These are phyloP conservation scores for Cromileptes altivelis DNA, from an alignment of 2,113 vertebrate genomes.

Conservation along the genomic window DNA sequence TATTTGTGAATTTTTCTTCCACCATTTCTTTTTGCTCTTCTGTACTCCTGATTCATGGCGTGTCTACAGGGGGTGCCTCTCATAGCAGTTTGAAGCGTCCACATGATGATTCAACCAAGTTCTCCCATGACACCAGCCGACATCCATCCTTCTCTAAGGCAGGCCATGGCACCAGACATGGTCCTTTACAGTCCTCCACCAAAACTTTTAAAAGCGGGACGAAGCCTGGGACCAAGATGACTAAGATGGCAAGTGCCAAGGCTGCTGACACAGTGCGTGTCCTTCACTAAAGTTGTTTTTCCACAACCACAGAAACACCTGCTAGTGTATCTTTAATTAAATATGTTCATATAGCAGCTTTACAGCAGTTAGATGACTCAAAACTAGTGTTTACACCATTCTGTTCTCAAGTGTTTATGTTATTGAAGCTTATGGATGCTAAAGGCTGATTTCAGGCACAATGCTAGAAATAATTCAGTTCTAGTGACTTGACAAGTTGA, in stretches of 20 bases:
- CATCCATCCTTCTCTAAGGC: constrained; percentile 4
- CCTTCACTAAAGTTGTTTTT: neutral
- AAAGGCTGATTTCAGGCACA: neutral
- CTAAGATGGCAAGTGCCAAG: constrained; percentile 29
- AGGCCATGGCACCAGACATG: constrained; percentile 32
- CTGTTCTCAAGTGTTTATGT: neutral
- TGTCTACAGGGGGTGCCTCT: constrained; percentile 16
- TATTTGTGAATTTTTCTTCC: neutral
- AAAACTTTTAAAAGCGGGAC: constrained; percentile 41
- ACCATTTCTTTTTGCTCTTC: neutral
- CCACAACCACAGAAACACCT: neutral
- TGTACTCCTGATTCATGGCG: neutral
- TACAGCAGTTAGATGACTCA: neutral
- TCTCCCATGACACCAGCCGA: neutral
- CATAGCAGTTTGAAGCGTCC: constrained; percentile 52
- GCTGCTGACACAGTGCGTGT: constrained; percentile 18
- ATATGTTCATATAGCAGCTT: neutral
- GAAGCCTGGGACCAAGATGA: constrained; percentile 41
- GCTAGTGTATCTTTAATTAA: neutral
- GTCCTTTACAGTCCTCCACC: neutral
- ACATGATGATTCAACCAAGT: constrained; percentile 9
- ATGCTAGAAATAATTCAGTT: neutral
- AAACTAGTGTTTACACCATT: neutral
- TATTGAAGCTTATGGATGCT: neutral
- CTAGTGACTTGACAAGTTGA: neutral